These are phyloP conservation scores for Noturus placidus DNA, from an alignment of 2,113 vertebrate genomes.

Conservation along the genomic window DNA sequence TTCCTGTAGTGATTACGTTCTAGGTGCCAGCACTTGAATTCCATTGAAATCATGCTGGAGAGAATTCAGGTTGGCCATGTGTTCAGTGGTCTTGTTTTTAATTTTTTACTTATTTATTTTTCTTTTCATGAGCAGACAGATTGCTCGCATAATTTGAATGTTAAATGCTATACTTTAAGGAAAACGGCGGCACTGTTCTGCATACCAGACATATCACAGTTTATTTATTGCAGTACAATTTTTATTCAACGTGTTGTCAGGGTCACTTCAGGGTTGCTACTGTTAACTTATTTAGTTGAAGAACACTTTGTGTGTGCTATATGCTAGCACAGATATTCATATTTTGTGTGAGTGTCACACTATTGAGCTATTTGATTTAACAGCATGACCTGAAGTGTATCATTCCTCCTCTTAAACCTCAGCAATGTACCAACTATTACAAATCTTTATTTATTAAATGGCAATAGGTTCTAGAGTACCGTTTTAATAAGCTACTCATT, in stretches of 20 bases:
- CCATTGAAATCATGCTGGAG: neutral
- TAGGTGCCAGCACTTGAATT: neutral
- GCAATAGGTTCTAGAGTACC: neutral
- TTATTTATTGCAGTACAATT: neutral
- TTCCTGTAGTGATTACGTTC: neutral
- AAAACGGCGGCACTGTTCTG: neutral
- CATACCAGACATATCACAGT: neutral
- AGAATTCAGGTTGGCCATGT: neutral
- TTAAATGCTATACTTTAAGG: neutral
- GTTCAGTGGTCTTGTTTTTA: neutral
- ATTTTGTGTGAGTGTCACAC: neutral
- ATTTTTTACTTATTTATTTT: too few species aligned
- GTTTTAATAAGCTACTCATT: neutral
- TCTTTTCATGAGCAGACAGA: neutral
- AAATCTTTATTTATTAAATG: neutral
- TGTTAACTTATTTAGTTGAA: neutral
- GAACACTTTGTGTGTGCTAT: neutral
- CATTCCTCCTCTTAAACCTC: neutral
- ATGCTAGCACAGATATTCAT: neutral
- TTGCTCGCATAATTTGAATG: slow-evolving; percentile 13
- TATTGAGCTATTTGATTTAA: neutral
- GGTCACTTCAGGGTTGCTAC: neutral
- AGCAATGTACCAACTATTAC: neutral
- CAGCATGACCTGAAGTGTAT: neutral
- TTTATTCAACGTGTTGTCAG: neutral